A percentile compares a stretch with the other conserved stretches of the same genome.
These are phyloP conservation scores for Oplegnathus fasciatus DNA, from an alignment of 2,113 vertebrate genomes.

Conservation along the genomic window DNA sequence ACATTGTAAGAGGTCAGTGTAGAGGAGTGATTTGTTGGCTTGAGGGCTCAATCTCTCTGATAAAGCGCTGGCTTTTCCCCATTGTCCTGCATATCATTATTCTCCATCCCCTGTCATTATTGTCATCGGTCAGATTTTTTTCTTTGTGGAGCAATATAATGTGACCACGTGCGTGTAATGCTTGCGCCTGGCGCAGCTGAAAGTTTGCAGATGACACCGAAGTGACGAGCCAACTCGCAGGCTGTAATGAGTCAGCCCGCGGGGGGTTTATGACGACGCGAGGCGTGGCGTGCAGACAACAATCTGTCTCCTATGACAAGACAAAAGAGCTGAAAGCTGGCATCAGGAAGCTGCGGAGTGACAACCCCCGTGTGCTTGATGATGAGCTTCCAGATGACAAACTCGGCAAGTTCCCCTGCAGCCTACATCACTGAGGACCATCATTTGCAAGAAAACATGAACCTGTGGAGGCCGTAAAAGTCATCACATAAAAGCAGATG, in stretches of 20 bases:
- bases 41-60: conserved; percentile 38
- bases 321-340: background rate
- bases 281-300: background rate
- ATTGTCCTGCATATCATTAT: background rate
- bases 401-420: background rate
- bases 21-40: conserved; percentile 44
- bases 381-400: background rate
- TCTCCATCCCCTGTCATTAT: background rate
- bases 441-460: background rate
- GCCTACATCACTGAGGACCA: background rate
- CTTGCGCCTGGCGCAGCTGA: background rate
- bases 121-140: conserved; percentile 9
- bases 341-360: background rate
- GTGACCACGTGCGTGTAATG: background rate
- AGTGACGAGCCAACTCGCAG: conserved; percentile 3
- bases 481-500: background rate
- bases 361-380: background rate
- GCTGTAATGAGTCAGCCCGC: conserved; percentile 21
- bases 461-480: background rate
- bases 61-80: conserved; percentile 7
- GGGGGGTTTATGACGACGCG: conserved; percentile 17
- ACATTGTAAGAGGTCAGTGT: conserved; percentile 47
- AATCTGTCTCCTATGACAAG: conserved; percentile 35
- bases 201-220: conserved; percentile 32
- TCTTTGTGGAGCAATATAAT: background rate